These are phyloP conservation scores for Tachuris rubrigastra DNA, from an alignment of 2,113 vertebrate species.

Conservation along the genomic window DNA sequence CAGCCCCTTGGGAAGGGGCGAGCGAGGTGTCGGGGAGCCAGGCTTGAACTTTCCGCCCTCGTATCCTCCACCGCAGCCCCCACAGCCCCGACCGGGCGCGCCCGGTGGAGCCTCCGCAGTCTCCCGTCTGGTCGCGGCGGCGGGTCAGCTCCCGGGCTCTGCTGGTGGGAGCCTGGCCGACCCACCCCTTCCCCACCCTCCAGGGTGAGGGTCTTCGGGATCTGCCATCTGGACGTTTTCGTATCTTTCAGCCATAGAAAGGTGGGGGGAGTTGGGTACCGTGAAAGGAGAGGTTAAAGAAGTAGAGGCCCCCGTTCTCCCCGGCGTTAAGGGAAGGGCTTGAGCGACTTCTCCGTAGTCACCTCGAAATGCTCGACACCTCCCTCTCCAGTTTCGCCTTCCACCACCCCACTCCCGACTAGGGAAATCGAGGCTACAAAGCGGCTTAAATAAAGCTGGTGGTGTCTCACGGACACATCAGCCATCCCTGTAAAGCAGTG, in stretches of 20 bases:
- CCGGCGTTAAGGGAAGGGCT: not conserved
- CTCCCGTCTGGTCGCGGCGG: not conserved
- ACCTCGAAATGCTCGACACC: not conserved
- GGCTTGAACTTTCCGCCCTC: not conserved
- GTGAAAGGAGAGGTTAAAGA: not conserved
- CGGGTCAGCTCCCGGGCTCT: not conserved
- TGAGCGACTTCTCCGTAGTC: not conserved
- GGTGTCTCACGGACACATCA: not conserved
- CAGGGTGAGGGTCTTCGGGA: not conserved
- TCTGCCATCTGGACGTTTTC: not conserved
- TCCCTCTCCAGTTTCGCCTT: not conserved
- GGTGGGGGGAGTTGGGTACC: not conserved
- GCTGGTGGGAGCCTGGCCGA: not conserved
- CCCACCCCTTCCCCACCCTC: not conserved
- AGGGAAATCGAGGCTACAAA: no score
- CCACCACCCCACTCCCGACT: rapidly evolving
- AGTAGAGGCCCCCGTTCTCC: not conserved
- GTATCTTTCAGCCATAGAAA: not conserved
- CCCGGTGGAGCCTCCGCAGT: not conserved
- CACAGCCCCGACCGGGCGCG: not conserved
- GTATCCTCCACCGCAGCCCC: not conserved
- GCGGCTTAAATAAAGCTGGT: not conserved
- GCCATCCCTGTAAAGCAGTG: not conserved
- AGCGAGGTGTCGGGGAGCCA: not conserved
- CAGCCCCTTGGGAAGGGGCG: not conserved